Evolutionary conservation across 2,888 invertebrate genomes (phyloP), one percentile per base, ranked within the genome.

Genomic region (Apamea crenata): DNA sequence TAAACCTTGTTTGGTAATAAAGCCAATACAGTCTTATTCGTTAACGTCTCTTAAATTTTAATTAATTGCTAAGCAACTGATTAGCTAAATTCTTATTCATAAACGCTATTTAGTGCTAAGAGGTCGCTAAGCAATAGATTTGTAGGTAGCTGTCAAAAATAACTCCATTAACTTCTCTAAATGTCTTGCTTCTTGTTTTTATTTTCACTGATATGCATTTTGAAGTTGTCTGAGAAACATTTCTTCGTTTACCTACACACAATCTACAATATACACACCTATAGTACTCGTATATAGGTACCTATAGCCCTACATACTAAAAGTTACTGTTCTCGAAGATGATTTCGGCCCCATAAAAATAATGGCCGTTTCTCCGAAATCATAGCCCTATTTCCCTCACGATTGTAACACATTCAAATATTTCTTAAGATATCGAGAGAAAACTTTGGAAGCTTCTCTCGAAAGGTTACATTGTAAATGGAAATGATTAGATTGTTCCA

Each of bases 381-480:
- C 40, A 44, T 32, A 67, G 12, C 18, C 16, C 16, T 21, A 25
- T 70, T 61, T 78, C 0, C 4, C 29, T 36, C 47, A 61, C 29
- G 66, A 67, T 16, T 10, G 56, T 61, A 25, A 16, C 44, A 50
- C 44, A 67, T 53, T 25, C 67, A 56, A 1, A 65, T 6, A 56
- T 75, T 63, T 75, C 61, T 72, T 69, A 72, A 70, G n/a, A 61
- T 36, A 63, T 29, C 25, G 44, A 74, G 80, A 80, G 85, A 78
- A 69, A 69, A 74, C 69, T 73, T 65, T 7, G 72, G 66, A 70
- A 74, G 80, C 21, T 56, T 50, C 16, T 65, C 8, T 66, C 12
- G 12, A 59, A 29, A 84, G 66, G 61, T 84, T 63, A 67, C 61
- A 71, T 71, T 79, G 67, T 71, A 53, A 21, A 40, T 78, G 16